phyloP scores from a whole-genome alignment of 2,797 vertebrate species.

The Onychomys leucogaster region DNA sequence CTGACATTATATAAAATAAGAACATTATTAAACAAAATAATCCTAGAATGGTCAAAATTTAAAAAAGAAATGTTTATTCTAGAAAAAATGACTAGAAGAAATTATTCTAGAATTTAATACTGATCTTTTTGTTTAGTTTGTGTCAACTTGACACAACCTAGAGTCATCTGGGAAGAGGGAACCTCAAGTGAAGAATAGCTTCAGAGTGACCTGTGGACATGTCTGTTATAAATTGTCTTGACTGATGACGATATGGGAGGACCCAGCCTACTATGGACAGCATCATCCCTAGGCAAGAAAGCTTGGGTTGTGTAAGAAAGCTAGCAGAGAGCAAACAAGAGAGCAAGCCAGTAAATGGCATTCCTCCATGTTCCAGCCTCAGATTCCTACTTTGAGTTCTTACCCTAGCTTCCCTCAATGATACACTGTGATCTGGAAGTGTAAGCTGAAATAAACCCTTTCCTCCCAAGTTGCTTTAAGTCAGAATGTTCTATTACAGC shows the following conservation, averaged over 20 bases:
- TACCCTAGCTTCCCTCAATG: background rate
- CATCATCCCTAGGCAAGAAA: background rate
- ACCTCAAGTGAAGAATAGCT: background rate
- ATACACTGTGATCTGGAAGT: background rate
- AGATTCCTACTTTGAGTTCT: background rate
- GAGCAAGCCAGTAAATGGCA: background rate
- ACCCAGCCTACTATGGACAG: background rate
- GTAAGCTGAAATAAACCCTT: background rate
- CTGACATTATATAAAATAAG: slow-evolving; percentile 37
- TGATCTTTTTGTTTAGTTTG: background rate
- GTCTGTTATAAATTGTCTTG: background rate
- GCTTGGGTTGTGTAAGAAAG: background rate
- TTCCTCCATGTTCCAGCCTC: background rate
- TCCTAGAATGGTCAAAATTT: slow-evolving; percentile 11
- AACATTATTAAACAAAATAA: slow-evolving; percentile 52
- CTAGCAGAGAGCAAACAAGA: background rate
- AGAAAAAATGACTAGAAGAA: slow-evolving; percentile 10
- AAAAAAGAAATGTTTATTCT: background rate
- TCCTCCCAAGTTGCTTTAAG: background rate
- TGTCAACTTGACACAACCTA: background rate
- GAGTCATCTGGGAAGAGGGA: background rate
- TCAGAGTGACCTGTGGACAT: background rate
- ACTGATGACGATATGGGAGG: background rate
- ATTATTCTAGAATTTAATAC: slow-evolving; percentile 9
- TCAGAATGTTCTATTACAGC: background rate